phyloP scores from a whole-genome alignment of 2,797 vertebrate genomes.

The Thunnus albacares region DNA sequence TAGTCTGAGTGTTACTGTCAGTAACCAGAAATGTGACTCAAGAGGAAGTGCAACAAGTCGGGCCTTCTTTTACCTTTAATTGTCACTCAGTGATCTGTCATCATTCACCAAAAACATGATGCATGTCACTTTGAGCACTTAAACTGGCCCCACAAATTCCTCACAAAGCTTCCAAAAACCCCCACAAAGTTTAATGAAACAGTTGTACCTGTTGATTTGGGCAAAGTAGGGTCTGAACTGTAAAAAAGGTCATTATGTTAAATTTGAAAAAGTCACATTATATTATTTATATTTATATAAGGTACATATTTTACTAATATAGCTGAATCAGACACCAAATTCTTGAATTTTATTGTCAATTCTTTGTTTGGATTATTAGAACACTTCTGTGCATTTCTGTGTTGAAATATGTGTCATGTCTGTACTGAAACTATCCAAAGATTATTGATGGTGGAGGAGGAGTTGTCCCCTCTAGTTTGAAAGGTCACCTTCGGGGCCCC shows the following conservation, averaged over 20 bases:
- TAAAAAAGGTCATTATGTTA: not conserved
- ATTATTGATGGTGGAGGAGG: not conserved
- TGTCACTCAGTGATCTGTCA: slow-evolving; percentile 18
- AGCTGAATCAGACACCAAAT: not conserved
- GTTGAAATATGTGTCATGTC: not conserved
- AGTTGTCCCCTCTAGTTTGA: not conserved
- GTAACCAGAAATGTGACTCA: slow-evolving; percentile 45
- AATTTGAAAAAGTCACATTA: not conserved
- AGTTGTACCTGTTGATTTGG: not conserved
- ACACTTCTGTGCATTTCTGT: not conserved
- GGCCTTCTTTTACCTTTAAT: slow-evolving; percentile 11
- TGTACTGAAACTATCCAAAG: not conserved
- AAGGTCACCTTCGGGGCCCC: not conserved
- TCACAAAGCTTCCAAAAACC: not conserved
- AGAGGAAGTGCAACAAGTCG: slow-evolving; percentile 52
- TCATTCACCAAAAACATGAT: not conserved
- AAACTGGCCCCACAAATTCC: not conserved
- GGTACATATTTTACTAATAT: not conserved
- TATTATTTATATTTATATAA: not conserved
- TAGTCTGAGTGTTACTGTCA: slow-evolving; percentile 19
- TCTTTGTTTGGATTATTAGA: not conserved
- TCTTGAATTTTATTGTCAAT: not conserved
- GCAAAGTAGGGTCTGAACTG: not conserved
- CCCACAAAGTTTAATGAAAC: not conserved
- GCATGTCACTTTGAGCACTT: not conserved